Percentiles rank a stretch among this genome's conserved stretches.
phyloP scores from a whole-genome alignment of 2,113 vertebrate species.

The Phasianus colchicus region DNA sequence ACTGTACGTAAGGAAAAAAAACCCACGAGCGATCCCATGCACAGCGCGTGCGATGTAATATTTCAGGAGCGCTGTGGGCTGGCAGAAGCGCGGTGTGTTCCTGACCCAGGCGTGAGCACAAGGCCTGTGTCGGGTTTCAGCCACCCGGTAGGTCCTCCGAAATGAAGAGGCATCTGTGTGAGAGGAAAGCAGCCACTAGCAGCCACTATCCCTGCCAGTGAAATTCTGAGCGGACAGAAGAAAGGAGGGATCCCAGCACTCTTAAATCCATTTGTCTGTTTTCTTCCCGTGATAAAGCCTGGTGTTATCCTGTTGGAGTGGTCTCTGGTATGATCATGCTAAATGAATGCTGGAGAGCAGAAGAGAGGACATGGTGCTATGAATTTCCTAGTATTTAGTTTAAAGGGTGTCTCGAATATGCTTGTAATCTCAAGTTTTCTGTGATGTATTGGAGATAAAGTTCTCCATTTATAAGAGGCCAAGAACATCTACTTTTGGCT shows the following conservation, averaged over 20 bases:
- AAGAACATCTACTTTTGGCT: background rate
- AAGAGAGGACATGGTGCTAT: background rate
- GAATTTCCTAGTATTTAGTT: background rate
- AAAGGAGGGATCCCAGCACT: background rate
- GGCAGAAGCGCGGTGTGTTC: slow-evolving; percentile 9
- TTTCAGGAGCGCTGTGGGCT: slow-evolving; percentile 28
- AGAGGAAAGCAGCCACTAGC: slow-evolving; percentile 8
- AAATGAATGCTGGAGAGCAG: background rate
- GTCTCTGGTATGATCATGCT: background rate
- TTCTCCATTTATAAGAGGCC: background rate
- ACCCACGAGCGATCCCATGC: background rate
- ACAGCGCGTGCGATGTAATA: background rate
- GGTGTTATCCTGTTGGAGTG: background rate
- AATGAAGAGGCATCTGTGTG: slow-evolving; percentile 49
- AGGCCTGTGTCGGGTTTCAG: slow-evolving; percentile 37
- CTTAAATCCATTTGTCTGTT: background rate
- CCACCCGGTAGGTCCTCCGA: slow-evolving; percentile 49
- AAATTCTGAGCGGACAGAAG: background rate
- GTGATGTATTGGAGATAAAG: background rate
- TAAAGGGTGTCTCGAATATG: background rate
- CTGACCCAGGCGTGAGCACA: slow-evolving; percentile 16
- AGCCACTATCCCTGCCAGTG: background rate
- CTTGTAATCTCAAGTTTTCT: background rate
- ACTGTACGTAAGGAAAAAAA: background rate
- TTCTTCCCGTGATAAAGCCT: background rate